These are phyloP conservation scores for Antennarius maculatus DNA, from an alignment of 2,797 vertebrate species.

Conservation along the genomic window DNA sequence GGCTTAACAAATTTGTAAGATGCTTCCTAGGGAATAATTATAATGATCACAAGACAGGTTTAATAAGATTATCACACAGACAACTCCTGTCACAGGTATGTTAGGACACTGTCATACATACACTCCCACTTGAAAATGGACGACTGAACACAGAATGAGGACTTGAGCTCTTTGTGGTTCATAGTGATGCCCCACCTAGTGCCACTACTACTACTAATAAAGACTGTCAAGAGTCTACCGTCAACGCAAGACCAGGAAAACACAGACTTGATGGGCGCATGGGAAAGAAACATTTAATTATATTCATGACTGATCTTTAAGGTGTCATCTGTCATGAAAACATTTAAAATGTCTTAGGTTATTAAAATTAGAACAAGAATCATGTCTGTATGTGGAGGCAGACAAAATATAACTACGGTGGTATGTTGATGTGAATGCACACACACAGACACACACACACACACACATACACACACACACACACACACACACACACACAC, in stretches of 20 bases:
- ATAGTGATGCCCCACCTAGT: constrained; percentile 19
- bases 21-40: constrained; percentile 42
- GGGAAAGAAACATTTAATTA: constrained; percentile 12
- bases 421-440: constrained; percentile 18
- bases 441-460: not conserved
- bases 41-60: not conserved
- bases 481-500: constrained; percentile 12
- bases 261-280: constrained; percentile 11
- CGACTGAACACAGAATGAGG: not conserved
- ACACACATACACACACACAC: not conserved
- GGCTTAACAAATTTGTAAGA: constrained; percentile 3
- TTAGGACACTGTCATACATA: not conserved
- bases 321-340: not conserved
- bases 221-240: not conserved
- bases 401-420: constrained; percentile 34
- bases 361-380: not conserved
- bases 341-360: too few species aligned
- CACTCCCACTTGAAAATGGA: constrained; percentile 6
- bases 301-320: constrained; percentile 26
- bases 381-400: constrained; percentile 3
- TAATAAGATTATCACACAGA: constrained; percentile 40
- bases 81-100: constrained; percentile 67
- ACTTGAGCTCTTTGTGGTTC: constrained; percentile 13
- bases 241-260: constrained; percentile 9
- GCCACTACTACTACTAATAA: not conserved